Evolutionary conservation across 2,797 vertebrate species (phyloP).

Genomic region (Sebastes flavidus): DNA sequence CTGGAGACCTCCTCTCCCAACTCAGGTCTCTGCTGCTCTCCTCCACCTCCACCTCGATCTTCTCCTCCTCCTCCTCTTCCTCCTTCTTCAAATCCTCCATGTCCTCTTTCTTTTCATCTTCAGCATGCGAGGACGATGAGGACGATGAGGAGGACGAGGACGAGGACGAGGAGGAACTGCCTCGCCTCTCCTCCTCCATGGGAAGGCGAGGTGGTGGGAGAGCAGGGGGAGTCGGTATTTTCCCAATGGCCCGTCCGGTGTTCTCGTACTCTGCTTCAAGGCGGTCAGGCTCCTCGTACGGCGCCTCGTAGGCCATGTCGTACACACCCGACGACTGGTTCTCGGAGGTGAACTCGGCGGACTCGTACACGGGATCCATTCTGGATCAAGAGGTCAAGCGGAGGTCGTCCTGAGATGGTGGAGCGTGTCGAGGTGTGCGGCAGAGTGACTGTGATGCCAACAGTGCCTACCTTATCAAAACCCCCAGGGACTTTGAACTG

Average conservation of each 20-base stretch:
- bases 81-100: rapidly evolving
- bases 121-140: constrained; percentile 20
- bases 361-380: constrained; percentile 60
- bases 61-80: neutral
- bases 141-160: constrained; percentile 41
- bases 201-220: constrained; percentile 3
- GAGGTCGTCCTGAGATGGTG: neutral
- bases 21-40: neutral
- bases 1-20: constrained; percentile 13
- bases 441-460: constrained; percentile 34
- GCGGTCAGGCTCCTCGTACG: neutral
- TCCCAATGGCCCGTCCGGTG: neutral
- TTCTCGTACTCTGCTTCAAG: constrained; percentile 22
- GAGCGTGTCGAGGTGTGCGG: neutral
- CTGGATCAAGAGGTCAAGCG: neutral
- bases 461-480: constrained; percentile 50
- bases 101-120: neutral
- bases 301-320: neutral
- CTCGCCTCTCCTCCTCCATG: neutral
- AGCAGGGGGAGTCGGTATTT: constrained; percentile 31
- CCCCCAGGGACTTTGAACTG: constrained; percentile 67
- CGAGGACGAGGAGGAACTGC: constrained; percentile 45
- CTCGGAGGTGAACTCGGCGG: constrained; percentile 1
- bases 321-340: neutral
- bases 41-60: neutral